Evolutionary conservation across 2,797 vertebrate genomes (phyloP), one percentile per base, ranked within the genome.

Genomic region (Ceryle rudis): DNA sequence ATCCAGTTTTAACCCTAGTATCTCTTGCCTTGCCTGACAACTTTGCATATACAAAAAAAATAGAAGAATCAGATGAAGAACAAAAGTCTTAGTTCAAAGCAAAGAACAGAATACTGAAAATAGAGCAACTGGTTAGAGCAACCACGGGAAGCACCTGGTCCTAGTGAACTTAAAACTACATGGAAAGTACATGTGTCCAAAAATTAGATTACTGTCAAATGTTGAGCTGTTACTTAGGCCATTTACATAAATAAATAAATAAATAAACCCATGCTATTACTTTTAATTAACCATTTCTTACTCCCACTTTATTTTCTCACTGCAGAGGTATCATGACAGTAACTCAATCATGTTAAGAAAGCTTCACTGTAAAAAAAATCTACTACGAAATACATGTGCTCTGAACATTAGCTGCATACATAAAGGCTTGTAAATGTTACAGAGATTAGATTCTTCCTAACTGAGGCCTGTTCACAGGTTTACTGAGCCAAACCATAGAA

Each of bases 151-250:
- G 67, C 74, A 94, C 82, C 57, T 93, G 95, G 60, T 74, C 28
- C 78, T 64, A 82, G 37, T 87, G 75, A 93, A 91, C 17, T 87
- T 65, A 91, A 89, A 93, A 83, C 67, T 64, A 39, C 28, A 37
- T 44, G 61, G 81, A 91, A 95, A 95, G 92, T 44, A 46, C 41
- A 67, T 87, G 86, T 87, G 79, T 55, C 41, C 33, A 94, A 94
- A 92, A 86, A 65, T 61, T 35, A 89, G 49, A 89, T 26, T 14
- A 29, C 11, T 71, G 69, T 46, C 74, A 91, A 41, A 37, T 96
- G 37, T 21, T 37, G 87, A 90, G 82, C 22, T 93, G 69, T 88
- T 91, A 64, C 22, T 88, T 83, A 81, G 60, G 49, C 33, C 18
- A 25, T 73, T 77, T 7, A 55, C 70, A 37, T 5, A 80, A n/a